These are phyloP conservation scores for Syrmaticus mikado DNA, from an alignment of 2,113 vertebrate genomes.

Conservation along the genomic window DNA sequence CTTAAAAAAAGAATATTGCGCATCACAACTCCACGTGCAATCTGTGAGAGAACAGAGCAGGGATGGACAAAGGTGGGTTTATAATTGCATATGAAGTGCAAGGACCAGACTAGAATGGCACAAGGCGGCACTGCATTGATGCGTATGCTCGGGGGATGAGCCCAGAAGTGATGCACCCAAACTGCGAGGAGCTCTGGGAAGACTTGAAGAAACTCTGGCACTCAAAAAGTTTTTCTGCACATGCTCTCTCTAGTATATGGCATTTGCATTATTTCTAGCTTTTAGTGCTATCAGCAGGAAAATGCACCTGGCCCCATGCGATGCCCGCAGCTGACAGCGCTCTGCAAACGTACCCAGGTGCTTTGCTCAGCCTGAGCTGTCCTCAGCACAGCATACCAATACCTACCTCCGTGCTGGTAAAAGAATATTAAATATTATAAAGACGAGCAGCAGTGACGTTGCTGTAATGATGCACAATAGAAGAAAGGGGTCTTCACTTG, in stretches of 20 bases:
- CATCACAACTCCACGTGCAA: not conserved
- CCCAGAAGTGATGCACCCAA: not conserved
- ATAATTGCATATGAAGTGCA: not conserved
- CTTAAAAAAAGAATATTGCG: not conserved
- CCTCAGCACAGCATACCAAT: not conserved
- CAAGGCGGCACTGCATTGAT: accelerated
- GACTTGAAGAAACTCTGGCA: not conserved
- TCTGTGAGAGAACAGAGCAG: not conserved
- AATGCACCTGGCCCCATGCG: accelerated
- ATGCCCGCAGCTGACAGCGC: not conserved
- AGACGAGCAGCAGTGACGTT: accelerated
- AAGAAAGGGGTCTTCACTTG: not conserved
- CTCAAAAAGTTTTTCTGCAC: not conserved
- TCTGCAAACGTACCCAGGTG: accelerated
- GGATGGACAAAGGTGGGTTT: not conserved
- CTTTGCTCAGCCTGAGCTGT: not conserved
- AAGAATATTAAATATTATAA: not conserved
- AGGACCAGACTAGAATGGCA: not conserved
- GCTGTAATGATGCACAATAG: not conserved
- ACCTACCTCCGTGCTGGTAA: not conserved
- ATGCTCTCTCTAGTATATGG: accelerated
- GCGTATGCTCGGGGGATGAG: not conserved
- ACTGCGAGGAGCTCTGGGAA: not conserved
- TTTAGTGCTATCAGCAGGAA: not conserved
- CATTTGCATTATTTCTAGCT: not conserved